These are phyloP conservation scores for Mya arenaria DNA, from an alignment of 1,140 invertebrate species.

Conservation along the genomic window DNA sequence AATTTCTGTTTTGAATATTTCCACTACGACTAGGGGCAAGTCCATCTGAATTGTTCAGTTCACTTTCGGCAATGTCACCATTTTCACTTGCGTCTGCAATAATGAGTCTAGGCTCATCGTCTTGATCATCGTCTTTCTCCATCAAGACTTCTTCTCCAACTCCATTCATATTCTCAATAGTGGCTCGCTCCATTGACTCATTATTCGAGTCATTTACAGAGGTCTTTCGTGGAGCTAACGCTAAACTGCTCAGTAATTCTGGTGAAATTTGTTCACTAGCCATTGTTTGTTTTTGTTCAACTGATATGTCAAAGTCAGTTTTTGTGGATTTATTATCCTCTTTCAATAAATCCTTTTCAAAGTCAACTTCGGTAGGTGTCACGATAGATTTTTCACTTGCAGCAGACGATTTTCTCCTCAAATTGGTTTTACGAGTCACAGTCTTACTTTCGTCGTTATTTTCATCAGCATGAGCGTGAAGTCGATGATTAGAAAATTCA, in stretches of 20 bases:
- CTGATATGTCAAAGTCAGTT: too few species aligned
- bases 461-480: constrained; percentile 70
- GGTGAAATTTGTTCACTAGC: constrained; percentile 34
- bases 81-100: constrained; percentile 62
- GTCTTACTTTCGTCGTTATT: constrained; percentile 57
- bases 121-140: constrained; percentile 52
- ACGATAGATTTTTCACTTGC: constrained; percentile 6
- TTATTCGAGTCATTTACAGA: constrained; percentile 18
- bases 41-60: constrained; percentile 25
- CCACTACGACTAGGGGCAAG: constrained; percentile 58
- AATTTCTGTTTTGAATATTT: constrained; percentile 74
- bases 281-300: constrained; percentile 22
- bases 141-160: constrained; percentile 33
- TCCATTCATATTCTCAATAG: too few species aligned
- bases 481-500: constrained; percentile 74
- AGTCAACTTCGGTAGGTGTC: neutral
- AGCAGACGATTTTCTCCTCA: constrained; percentile 50
- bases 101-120: constrained; percentile 62
- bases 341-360: too few species aligned
- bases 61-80: too few species aligned
- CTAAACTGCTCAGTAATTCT: constrained; percentile 27
- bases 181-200: constrained; percentile 36
- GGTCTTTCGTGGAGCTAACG: constrained; percentile 27
- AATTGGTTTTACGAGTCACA: constrained; percentile 38
- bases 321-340: too few species aligned